A percentile compares a stretch with the other conserved stretches of the same genome.
Evolutionary conservation across 2,888 invertebrate species (phyloP).

Genomic region (Globia sparganii): DNA sequence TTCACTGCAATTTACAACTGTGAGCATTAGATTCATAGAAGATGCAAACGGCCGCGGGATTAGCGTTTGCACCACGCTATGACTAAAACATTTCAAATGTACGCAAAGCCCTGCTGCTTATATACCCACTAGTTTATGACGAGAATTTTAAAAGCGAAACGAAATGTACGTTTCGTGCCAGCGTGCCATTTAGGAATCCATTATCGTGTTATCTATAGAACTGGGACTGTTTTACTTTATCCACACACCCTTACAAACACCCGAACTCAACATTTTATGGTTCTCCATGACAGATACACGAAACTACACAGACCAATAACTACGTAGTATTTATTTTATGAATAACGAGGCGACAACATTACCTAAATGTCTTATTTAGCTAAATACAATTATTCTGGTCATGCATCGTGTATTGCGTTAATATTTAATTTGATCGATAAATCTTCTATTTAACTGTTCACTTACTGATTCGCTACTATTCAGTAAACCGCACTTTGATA

Average conservation of each 20-base stretch:
- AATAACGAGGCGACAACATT: slow-evolving; percentile 28
- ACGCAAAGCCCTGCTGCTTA: slow-evolving; percentile 44
- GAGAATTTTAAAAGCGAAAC: slow-evolving; percentile 60
- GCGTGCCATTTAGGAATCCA: slow-evolving; percentile 68
- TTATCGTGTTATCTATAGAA: slow-evolving; percentile 70
- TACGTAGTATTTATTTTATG: slow-evolving; percentile 29
- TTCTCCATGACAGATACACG: slow-evolving; percentile 43
- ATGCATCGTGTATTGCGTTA: neutral
- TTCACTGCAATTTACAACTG: slow-evolving; percentile 74
- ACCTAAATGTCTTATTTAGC: slow-evolving; percentile 24
- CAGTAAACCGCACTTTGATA: slow-evolving; percentile 40
- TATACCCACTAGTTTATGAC: slow-evolving; percentile 49
- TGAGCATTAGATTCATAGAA: slow-evolving; percentile 63
- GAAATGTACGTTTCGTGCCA: slow-evolving; percentile 68
- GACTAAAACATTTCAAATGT: slow-evolving; percentile 51
- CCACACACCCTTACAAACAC: slow-evolving; percentile 60
- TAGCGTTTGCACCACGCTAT: slow-evolving; percentile 43
- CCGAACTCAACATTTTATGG: slow-evolving; percentile 48
- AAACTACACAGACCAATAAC: slow-evolving; percentile 30
- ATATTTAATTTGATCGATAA: slow-evolving; percentile 33
- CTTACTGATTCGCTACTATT: slow-evolving; percentile 25
- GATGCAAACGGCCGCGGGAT: slow-evolving; percentile 59
- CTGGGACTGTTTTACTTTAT: slow-evolving; percentile 65
- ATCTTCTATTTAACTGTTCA: slow-evolving; percentile 36
- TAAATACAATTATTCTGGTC: slow-evolving; percentile 13